Evolutionary conservation across 2,888 invertebrate species (phyloP), one percentile per base, ranked within the genome.

Genomic region (Agrochola lota): DNA sequence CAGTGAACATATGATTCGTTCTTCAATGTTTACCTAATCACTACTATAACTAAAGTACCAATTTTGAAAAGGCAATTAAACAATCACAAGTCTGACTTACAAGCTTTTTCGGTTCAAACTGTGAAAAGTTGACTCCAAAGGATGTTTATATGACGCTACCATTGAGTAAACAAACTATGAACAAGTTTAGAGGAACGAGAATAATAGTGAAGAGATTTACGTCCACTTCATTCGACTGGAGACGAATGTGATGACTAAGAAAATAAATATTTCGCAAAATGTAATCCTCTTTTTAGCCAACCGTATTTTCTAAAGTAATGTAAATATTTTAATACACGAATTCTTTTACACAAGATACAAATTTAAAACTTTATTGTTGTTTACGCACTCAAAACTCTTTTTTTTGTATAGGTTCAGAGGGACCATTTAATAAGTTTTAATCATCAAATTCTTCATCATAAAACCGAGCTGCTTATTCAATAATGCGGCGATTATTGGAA

Each of bases 401-500:
- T 74, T 71, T 69, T 52, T 75, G 5, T 11, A 77, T 72, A 57
- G 57, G 69, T 11, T 78, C 67, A 84, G 71, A 71, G 73, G 74
- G 71, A 84, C 84, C 84, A 67, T 77, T 79, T 84, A 86, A 88
- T 83, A 92, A 91, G 86, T 94, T 94, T 93, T 92, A 94, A 93
- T 94, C 90, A 91, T 89, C 90, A 88, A 92, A 94, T 93, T 93
- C 93, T 79, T 90, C 90, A 80, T 91, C 90, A 91, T 89, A 87
- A 92, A 93, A 92, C 91, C 92, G 91, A 91, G 91, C 92, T 92
- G 91, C 92, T 93, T 93, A 92, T 92, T 92, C 91, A 92, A 94
- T 93, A 93, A 93, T 91, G 89, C 90, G 89, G 88, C 93, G 92
- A 94, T 94, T 94, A 95, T 95, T 93, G 93, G 90, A 90, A 94